Percentiles rank a stretch among this genome's conserved stretches.
These are phyloP conservation scores for Spea hammondii DNA, from an alignment of 2,797 vertebrate genomes.

Conservation along the genomic window DNA sequence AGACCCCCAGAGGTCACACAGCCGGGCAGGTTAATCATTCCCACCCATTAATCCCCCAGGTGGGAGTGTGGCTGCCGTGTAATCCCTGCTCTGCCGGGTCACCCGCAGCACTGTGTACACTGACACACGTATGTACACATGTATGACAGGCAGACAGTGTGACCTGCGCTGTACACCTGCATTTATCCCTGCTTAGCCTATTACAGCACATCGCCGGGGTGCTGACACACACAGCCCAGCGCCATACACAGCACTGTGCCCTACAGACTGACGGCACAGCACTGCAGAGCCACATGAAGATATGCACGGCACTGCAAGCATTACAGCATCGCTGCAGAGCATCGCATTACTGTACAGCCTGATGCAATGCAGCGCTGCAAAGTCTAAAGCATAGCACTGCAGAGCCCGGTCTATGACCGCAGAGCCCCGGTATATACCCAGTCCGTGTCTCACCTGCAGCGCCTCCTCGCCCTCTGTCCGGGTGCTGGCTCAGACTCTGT, in stretches of 20 bases:
- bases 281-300: background rate
- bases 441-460: conserved; percentile 30
- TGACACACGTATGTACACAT: conserved; percentile 29
- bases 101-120: conserved; percentile 20
- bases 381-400: conserved; percentile 18
- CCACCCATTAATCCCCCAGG: background rate
- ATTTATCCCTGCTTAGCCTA: background rate
- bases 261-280: too few relatives aligned
- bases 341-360: too few relatives aligned
- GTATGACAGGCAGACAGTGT: background rate
- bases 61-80: background rate
- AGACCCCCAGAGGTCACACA: background rate
- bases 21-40: background rate
- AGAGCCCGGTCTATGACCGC: background rate
- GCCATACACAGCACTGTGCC: background rate
- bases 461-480: conserved; percentile 6
- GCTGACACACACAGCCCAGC: background rate
- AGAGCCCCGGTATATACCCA: background rate
- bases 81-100: conserved; percentile 11
- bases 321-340: too few relatives aligned
- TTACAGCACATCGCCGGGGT: background rate
- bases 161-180: background rate
- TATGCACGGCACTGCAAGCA: too few relatives aligned
- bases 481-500: conserved; percentile 16
- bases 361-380: background rate